Percentiles rank a stretch among this genome's conserved stretches.
These are phyloP conservation scores for Myotis davidii DNA, from an alignment of 2,113 vertebrate species.

Conservation along the genomic window DNA sequence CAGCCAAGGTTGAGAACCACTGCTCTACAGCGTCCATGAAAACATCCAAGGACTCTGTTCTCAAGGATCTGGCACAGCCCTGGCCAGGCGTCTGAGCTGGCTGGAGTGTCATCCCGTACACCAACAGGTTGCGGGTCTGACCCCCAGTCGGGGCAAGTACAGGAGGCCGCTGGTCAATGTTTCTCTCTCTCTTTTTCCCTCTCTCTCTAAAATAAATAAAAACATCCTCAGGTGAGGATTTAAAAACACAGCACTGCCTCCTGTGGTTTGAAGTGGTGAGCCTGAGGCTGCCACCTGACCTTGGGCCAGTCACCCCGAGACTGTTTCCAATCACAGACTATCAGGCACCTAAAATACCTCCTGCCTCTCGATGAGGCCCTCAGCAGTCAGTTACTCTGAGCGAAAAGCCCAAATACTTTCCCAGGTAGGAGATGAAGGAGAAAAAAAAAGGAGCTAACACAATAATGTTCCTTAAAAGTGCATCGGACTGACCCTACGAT, in stretches of 20 bases:
- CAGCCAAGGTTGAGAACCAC: no score
- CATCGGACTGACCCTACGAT: constrained; percentile 31
- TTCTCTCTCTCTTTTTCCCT: no score
- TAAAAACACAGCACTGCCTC: not conserved
- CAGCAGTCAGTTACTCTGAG: constrained; percentile 13
- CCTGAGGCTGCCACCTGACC: not conserved
- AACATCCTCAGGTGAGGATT: no score
- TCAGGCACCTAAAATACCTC: constrained; percentile 51
- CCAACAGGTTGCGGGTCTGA: no score
- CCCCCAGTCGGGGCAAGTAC: no score
- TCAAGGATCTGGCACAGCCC: no score
- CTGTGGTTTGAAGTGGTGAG: not conserved
- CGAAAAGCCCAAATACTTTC: constrained; percentile 15
- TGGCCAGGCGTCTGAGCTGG: no score
- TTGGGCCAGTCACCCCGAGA: not conserved
- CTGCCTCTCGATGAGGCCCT: constrained; percentile 9
- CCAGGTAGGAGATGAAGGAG: not conserved
- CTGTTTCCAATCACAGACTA: not conserved
- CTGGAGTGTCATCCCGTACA: no score
- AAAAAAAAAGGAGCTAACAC: not conserved
- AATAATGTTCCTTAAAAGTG: constrained; percentile 44
- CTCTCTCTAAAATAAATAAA: no score
- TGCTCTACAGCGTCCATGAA: not conserved
- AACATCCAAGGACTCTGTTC: not conserved
- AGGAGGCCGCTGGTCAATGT: no score